Base-by-base conservation (phyloP, 92 coral and sea anemone genomes). In the Actinostola sp. region DNA sequence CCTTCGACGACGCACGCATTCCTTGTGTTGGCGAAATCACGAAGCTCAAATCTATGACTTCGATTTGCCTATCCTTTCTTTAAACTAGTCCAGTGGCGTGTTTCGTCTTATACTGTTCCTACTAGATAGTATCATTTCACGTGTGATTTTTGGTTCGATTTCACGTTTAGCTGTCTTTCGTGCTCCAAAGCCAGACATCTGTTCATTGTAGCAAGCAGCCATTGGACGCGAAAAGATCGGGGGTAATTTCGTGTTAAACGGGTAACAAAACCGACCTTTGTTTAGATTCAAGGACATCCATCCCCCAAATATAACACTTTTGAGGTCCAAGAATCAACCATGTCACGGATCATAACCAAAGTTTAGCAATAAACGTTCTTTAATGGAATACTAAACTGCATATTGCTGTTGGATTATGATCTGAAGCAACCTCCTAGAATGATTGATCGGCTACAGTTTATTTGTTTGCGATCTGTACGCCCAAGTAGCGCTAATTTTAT, bases 1-100 rank as follows among this genome's bases (percentile, higher is more conserved):
- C 53, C 31, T n/a, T 21, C 74, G 58, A 52, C 57, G 36, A 42
- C 33, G 35, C 74, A 68, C 74, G 74, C 74, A 68, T 68, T 68
- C 74, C 57, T 68, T 1, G 56, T 50, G 61, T 33, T 17, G 8
- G 61, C 12, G 23, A 32, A 52, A 68, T 68, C 74, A 68, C 74
- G 74, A 68, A 50, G 62, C 23, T 30, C 23, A 14, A 36, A 28
- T n/a, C 48, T 56, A 34, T 14, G 11, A 26, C 28, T 68, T 23
- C 17, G 8, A 10, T 49, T 21, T 13, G 14, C 14, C 29, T 68
- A 20, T 17, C 34, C 20, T 35, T 6, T 29, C 19, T 13, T 68
- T 8, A 6, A 55, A 3, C 8, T 7, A 50, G 12, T 6, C 8
- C 16, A 28, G 28, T 32, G 16, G 25, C 48, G 48, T 51, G 28